Evolutionary conservation across 2,888 invertebrate genomes (phyloP).

Genomic region (Deroplatys truncata): DNA sequence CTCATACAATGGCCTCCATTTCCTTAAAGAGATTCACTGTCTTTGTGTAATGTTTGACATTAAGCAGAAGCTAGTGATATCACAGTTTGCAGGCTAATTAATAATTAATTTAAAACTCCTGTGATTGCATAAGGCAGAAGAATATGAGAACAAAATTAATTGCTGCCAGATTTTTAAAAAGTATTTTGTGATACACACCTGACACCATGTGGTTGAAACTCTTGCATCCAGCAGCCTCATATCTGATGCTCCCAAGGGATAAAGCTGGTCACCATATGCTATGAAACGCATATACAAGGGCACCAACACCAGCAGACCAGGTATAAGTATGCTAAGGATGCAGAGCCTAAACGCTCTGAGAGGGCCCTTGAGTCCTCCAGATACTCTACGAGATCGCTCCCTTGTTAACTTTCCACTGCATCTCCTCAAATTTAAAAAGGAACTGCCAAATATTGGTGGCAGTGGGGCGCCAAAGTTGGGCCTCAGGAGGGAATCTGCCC

Average conservation of each 20-base stretch:
- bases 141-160: too few relatives aligned
- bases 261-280: constrained; percentile 65
- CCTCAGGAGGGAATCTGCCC: background rate
- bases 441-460: background rate
- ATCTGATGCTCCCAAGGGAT: constrained; percentile 70
- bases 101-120: too few relatives aligned
- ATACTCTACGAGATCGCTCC: background rate
- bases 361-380: constrained; percentile 47
- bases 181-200: constrained; percentile 49
- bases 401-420: background rate
- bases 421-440: background rate
- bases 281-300: constrained; percentile 68
- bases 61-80: too few relatives aligned
- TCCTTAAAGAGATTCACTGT: too few relatives aligned
- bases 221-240: constrained; percentile 69
- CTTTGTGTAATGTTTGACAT: too few relatives aligned
- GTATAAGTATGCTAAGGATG: constrained; percentile 60
- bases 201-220: constrained; percentile 76
- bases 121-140: too few relatives aligned
- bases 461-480: background rate
- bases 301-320: constrained; percentile 60
- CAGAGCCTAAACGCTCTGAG: constrained; percentile 59
- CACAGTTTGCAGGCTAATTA: too few relatives aligned
- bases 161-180: too few relatives aligned
- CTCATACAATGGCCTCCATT: too few relatives aligned